These are phyloP conservation scores for Andrena trimmerana DNA, from an alignment of 2,888 invertebrate genomes.

Conservation along the genomic window DNA sequence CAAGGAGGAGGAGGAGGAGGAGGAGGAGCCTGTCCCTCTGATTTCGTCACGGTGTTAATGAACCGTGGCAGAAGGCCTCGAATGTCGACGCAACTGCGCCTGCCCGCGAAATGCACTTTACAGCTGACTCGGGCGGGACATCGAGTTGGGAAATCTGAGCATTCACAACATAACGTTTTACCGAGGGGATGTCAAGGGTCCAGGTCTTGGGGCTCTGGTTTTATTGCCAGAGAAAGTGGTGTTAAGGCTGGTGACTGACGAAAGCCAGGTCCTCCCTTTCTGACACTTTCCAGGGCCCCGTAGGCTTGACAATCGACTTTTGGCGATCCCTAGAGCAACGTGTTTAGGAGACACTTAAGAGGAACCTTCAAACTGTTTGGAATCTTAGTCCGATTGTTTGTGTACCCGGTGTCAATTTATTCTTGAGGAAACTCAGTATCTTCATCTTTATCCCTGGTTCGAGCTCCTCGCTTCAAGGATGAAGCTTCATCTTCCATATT, in stretches of 20 bases:
- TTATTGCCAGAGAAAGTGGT: background rate
- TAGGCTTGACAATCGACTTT: too few relatives aligned
- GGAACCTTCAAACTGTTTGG: too few relatives aligned
- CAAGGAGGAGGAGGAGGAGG: background rate
- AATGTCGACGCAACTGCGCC: background rate
- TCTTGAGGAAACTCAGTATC: too few relatives aligned
- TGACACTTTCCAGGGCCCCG: too few relatives aligned
- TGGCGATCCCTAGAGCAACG: too few relatives aligned
- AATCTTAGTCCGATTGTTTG: too few relatives aligned
- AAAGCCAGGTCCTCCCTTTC: background rate
- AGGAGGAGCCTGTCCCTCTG: background rate
- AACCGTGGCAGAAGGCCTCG: background rate
- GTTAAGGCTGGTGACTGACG: background rate
- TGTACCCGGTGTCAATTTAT: too few relatives aligned
- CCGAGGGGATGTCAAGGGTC: background rate
- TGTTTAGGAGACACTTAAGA: too few relatives aligned
- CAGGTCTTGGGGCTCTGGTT: background rate
- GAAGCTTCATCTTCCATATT: too few relatives aligned
- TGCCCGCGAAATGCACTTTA: background rate
- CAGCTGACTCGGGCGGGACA: background rate
- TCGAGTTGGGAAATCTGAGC: background rate
- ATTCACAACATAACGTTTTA: background rate
- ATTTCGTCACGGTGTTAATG: constrained; percentile 14
- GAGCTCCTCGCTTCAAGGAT: too few relatives aligned
- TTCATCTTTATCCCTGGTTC: too few relatives aligned